Percentiles rank a stretch among this genome's conserved stretches.
phyloP scores from a whole-genome alignment of 2,113 vertebrate genomes.

The Loxodonta africana region DNA sequence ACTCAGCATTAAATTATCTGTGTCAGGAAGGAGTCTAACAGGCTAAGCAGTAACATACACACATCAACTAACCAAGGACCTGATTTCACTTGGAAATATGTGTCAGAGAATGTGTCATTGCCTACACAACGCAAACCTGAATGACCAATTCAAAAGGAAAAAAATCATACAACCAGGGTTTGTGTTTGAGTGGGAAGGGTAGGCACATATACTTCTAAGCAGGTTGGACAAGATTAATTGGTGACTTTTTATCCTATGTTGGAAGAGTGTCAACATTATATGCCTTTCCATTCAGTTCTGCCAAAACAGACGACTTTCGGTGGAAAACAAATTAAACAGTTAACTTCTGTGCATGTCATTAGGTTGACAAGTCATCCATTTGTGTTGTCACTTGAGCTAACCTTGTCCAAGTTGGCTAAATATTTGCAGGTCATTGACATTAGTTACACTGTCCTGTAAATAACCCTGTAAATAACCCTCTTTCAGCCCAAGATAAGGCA shows the following conservation, averaged over 20 bases:
- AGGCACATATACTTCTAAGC: neutral
- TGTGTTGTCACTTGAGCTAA: conserved; percentile 11
- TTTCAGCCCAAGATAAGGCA: neutral
- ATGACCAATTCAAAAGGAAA: neutral
- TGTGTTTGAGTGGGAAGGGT: neutral
- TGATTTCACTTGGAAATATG: conserved; percentile 1
- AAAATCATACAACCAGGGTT: neutral
- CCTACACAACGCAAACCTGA: neutral
- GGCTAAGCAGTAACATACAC: neutral
- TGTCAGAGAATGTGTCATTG: neutral
- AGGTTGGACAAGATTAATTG: neutral
- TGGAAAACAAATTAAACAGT: conserved; percentile 1
- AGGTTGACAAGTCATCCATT: conserved; percentile 40
- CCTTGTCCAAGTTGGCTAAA: neutral
- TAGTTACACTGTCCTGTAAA: neutral
- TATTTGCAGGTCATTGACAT: neutral
- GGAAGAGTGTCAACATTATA: conserved; percentile 46
- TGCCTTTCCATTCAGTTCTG: conserved; percentile 49
- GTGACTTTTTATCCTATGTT: conserved; percentile 35
- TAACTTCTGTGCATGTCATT: conserved; percentile 33
- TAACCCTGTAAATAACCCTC: neutral
- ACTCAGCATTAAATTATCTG: neutral
- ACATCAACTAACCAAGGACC: neutral
- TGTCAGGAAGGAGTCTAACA: neutral
- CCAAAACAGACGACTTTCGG: conserved; percentile 65